These are phyloP conservation scores for Dromas ardeola DNA, from an alignment of 2,113 vertebrate genomes.

Conservation along the genomic window DNA sequence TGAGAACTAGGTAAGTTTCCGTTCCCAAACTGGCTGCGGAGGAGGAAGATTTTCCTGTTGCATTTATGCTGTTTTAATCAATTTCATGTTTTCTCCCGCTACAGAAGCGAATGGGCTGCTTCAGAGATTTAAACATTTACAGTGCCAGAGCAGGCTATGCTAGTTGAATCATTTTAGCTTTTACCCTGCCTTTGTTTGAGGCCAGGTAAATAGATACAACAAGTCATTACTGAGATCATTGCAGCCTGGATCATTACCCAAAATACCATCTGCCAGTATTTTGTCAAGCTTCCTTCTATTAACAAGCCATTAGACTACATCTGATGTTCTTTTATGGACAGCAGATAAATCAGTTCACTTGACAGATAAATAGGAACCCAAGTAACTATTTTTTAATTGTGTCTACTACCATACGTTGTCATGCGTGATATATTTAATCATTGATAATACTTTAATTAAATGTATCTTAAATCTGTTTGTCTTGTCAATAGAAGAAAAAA, in stretches of 20 bases:
- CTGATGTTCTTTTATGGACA: slow-evolving; percentile 56
- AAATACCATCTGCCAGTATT: slow-evolving; percentile 59
- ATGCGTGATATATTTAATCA: slow-evolving; percentile 43
- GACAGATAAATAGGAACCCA: slow-evolving; percentile 44
- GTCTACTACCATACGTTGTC: slow-evolving; percentile 2
- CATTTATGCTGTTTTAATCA: slow-evolving; percentile 33
- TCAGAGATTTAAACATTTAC: slow-evolving; percentile 42
- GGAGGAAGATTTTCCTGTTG: slow-evolving; percentile 24
- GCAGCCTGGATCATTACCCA: slow-evolving; percentile 62
- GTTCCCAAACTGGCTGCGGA: slow-evolving; percentile 25
- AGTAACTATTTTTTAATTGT: slow-evolving; percentile 51
- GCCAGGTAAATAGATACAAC: slow-evolving; percentile 60
- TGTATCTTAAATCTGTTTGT: slow-evolving; percentile 22
- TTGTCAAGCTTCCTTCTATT: slow-evolving; percentile 66
- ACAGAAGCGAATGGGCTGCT: neutral
- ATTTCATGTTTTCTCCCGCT: slow-evolving; percentile 33
- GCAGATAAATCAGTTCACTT: slow-evolving; percentile 47
- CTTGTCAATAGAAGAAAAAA: neutral
- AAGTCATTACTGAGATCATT: slow-evolving; percentile 64
- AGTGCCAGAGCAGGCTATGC: neutral
- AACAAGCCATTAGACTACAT: slow-evolving; percentile 65
- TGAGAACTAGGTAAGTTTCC: slow-evolving; percentile 49
- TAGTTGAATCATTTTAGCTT: neutral
- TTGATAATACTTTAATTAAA: slow-evolving; percentile 53
- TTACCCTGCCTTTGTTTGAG: neutral